Conservation (phyloP, 2,888 invertebrate species). For the Bellardia pandia region DNA sequence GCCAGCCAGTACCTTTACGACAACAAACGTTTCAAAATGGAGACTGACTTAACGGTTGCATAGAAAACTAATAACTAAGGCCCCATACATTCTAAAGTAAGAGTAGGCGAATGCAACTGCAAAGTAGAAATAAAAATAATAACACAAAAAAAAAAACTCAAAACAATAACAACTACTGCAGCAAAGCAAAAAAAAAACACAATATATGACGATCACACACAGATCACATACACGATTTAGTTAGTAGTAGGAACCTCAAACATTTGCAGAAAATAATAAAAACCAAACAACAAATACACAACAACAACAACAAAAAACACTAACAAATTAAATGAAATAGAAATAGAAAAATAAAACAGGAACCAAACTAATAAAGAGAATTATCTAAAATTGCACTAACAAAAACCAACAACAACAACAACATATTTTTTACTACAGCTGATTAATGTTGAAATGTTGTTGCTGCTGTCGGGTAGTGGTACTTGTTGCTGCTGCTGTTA, state of each 20-base stretch:
- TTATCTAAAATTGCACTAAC: constrained; percentile 56
- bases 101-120: constrained; percentile 73
- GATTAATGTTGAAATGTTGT: constrained; percentile 60
- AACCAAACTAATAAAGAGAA: constrained; percentile 60
- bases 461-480: background rate
- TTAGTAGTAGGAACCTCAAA: constrained; percentile 65
- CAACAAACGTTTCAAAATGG: constrained; percentile 72
- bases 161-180: constrained; percentile 25
- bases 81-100: constrained; percentile 73
- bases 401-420: constrained; percentile 55
- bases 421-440: constrained; percentile 43
- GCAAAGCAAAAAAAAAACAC: constrained; percentile 43
- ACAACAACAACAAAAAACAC: constrained; percentile 31
- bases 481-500: too few relatives aligned
- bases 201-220: constrained; percentile 67
- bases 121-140: constrained; percentile 61
- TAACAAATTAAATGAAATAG: constrained; percentile 47
- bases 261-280: constrained; percentile 60
- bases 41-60: constrained; percentile 74
- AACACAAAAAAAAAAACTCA: background rate
- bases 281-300: constrained; percentile 5
- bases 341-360: constrained; percentile 33
- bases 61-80: constrained; percentile 73
- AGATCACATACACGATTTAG: constrained; percentile 64
- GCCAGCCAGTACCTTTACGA: constrained; percentile 68